These are phyloP conservation scores for Cygnus buccinator DNA, from an alignment of 2,113 vertebrate species.

Conservation along the genomic window DNA sequence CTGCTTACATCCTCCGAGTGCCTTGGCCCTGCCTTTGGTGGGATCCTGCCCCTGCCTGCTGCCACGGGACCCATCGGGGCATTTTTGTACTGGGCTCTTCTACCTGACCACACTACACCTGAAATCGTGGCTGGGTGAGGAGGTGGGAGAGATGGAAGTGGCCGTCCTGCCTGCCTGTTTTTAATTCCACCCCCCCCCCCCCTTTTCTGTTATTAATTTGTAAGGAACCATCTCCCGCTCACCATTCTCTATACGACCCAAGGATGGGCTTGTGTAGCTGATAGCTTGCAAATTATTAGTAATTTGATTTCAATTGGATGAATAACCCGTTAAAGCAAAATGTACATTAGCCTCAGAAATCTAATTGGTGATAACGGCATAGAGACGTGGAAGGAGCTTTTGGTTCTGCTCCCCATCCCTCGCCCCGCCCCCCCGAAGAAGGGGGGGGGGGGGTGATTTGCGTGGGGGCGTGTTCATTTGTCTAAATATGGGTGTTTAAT, in stretches of 20 bases:
- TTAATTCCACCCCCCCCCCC: background rate
- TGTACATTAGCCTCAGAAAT: constrained; percentile 23
- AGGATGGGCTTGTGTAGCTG: constrained; percentile 67
- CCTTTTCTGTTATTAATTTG: background rate
- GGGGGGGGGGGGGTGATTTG: too few relatives aligned
- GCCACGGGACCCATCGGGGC: background rate
- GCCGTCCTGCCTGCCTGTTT: background rate
- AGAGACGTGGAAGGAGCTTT: background rate
- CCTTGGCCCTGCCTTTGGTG: background rate
- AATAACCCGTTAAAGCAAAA: constrained; percentile 70
- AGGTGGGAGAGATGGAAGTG: background rate
- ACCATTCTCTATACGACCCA: background rate
- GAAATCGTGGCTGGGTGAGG: background rate
- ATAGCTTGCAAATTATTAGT: constrained; percentile 87
- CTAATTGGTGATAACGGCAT: constrained; percentile 34
- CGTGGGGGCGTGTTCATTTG: too few relatives aligned
- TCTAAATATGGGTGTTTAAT: constrained; percentile 63
- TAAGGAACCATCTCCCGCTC: background rate
- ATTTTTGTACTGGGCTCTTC: background rate
- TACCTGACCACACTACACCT: background rate
- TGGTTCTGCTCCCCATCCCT: constrained; percentile 15
- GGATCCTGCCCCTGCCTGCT: background rate
- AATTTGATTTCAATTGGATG: constrained; percentile 84
- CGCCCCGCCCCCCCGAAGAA: too few relatives aligned
- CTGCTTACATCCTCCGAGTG: background rate